Conservation (phyloP, 1,140 invertebrate genomes). For the Drosophila pseudoananassae region DNA sequence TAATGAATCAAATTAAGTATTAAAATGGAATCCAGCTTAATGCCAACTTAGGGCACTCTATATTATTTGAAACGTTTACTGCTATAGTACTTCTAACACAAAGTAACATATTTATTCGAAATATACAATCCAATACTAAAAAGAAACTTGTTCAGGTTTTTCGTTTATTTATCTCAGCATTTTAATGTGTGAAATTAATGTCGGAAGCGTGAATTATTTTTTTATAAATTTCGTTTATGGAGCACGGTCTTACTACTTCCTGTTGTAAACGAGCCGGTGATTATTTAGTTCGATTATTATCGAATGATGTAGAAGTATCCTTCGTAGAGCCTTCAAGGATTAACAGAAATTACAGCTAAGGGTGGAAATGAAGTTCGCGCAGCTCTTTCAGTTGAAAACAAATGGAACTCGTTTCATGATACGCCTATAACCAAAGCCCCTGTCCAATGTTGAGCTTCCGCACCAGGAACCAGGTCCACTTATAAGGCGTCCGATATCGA, state of each 20-base stretch:
- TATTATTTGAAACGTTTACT: background rate
- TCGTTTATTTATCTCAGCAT: conserved; percentile 53
- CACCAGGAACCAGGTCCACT: conserved; percentile 24
- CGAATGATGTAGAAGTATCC: conserved; percentile 1
- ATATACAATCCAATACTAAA: conserved; percentile 20
- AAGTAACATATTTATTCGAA: conserved; percentile 12
- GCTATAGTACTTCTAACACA: background rate
- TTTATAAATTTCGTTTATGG: conserved; percentile 11
- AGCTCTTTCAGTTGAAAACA: conserved; percentile 27
- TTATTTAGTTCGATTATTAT: conserved; percentile 11
- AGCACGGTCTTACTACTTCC: conserved; percentile 24
- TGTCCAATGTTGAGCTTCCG: conserved; percentile 13
- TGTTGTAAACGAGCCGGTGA: conserved; percentile 29
- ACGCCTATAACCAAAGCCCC: conserved; percentile 12
- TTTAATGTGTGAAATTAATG: conserved; percentile 49
- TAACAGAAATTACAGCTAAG: conserved; percentile 67
- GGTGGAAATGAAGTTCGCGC: conserved; percentile 46
- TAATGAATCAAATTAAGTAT: background rate
- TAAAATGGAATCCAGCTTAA: background rate
- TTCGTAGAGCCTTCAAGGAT: conserved; percentile 37
- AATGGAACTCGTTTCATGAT: conserved; percentile 36
- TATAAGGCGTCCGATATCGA: conserved; percentile 84
- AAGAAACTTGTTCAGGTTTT: conserved; percentile 34
- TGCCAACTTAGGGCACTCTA: background rate
- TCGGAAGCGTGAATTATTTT: conserved; percentile 34